phyloP scores from a whole-genome alignment of 2,888 invertebrate species.

The Hydraecia micacea region DNA sequence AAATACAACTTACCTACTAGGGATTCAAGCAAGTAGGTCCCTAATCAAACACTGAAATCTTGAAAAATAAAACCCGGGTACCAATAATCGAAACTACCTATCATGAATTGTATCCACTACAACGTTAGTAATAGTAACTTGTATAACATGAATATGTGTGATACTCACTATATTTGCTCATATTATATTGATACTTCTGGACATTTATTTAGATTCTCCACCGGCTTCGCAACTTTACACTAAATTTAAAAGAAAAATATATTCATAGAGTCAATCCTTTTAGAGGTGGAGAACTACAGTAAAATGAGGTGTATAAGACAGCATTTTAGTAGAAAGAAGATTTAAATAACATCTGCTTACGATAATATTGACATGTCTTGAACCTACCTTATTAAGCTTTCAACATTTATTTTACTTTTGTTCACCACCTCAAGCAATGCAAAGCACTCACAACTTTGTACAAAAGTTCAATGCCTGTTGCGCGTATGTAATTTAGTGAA shows the following conservation, averaged over 20 bases:
- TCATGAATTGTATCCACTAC: conserved; percentile 5
- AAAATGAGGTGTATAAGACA: conserved; percentile 12
- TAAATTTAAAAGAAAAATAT: conserved; percentile 81
- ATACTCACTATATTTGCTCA: conserved; percentile 83
- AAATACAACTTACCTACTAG: conserved; percentile 68
- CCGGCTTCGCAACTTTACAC: conserved; percentile 80
- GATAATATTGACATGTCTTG: conserved; percentile 4
- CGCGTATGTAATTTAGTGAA: conserved; percentile 21
- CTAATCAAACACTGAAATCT: conserved; percentile 35
- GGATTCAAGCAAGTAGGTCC: conserved; percentile 22
- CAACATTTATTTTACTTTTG: conserved; percentile 53
- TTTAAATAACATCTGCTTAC: conserved; percentile 13
- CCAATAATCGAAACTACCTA: conserved; percentile 26
- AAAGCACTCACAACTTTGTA: conserved; percentile 83
- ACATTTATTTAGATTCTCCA: conserved; percentile 75
- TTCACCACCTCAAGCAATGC: conserved; percentile 67
- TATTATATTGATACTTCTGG: conserved; percentile 41
- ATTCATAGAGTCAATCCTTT: conserved; percentile 66
- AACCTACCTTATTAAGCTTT: conserved; percentile 24
- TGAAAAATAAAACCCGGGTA: conserved; percentile 25
- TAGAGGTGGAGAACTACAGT: conserved; percentile 67
- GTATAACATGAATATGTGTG: conserved; percentile 64
- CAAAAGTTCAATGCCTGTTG: conserved; percentile 84
- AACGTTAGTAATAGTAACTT: conserved; percentile 16
- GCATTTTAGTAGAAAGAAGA: conserved; percentile 10